Base-by-base conservation (phyloP, 2,113 vertebrate species). In the Laterallus jamaicensis region DNA sequence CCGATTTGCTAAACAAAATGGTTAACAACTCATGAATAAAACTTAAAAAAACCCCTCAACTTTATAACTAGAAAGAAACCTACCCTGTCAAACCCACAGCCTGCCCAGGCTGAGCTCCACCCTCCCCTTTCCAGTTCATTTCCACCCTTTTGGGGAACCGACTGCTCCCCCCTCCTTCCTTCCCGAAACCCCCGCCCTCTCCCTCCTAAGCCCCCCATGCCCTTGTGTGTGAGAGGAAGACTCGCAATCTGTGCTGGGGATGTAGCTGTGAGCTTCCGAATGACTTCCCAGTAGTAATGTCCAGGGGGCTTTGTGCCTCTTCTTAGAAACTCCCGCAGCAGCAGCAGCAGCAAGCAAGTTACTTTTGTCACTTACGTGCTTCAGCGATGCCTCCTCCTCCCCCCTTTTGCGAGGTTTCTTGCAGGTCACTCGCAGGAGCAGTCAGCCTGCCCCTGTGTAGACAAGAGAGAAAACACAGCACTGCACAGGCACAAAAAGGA, bases 21-120 rank as follows among this genome's bases (percentile, higher is more conserved):
- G 96, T 98, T 98, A 98, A 98, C 98, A 98, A 97, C 97, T 98
- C 98, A 98, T 98, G 97, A 98, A 98, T 98, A 98, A 97, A 98
- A 97, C 97, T 98, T 18, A 44, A 69, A 66, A 71, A 86, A 93
- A 83, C 17, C 44, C 44, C 44, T 47, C 44, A 47, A 47, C 35
- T 93, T 94, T 91, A 55, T 63, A 88, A 87, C 32, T 11, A 91
- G 89, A 84, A 84, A 84, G 35, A 91, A 91, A 88, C 13, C 64
- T 39, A 55, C 59, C 21, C 7, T 39, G 24, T 64, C 50, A 82
- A 74, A 3, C 13, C 4, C 68, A 59, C 74, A 87, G 64, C 54
- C 78, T 96, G 67, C 96, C 83, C 86, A 93, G 18, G 11, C 77
- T 66, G 82, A 93, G 94, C 92, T 97, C 82, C 94, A 97, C 97